Evolutionary conservation across 2,113 vertebrate genomes (phyloP), one percentile per base, ranked within the genome.

Genomic region (Ctenomys sociabilis): DNA sequence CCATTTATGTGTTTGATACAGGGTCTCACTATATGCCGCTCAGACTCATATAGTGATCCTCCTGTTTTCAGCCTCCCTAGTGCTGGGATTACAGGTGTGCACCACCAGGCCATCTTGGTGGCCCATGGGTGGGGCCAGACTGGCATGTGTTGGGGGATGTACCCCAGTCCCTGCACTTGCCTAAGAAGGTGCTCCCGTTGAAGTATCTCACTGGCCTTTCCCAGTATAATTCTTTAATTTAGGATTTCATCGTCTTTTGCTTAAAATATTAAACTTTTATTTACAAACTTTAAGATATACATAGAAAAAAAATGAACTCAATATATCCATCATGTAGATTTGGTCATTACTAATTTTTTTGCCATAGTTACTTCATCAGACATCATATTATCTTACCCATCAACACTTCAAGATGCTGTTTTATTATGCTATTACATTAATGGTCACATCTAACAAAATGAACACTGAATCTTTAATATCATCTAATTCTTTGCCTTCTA

Each of bases 321-420:
- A 87, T 5, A 63, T 82, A 82, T 17, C 32, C 64, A 81, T 95
- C 63, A 61, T 61, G 37, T 86, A 12, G 40, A 64, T 89, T 89
- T 80, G 85, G 81, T 85, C 73, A 73, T 59, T 78, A 84, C 70
- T 73, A 82, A 82, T 30, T 77, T 84, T 75, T 84, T 77, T 84
- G 40, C 57, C 4, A 26, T 35, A 63, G 30, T 86, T 95, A 91
- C 52, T 64, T 93, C 40, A 77, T 64, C 49, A n/a, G 49, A 82
- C 40, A 86, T 40, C 24, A 17, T 92, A 40, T 59, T 49, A 72
- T 72, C 35, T 88, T 52, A 52, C 73, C 17, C 28, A 75, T 59
- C 77, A 91, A 61, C 35, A 49, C 32, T 66, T 80, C 4, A 45
- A 11, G 57, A 13, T 77, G n/a, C 30, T 75, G 30, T 28, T 89